Conservation (phyloP, 2,797 vertebrate species). For the Premnoplex brunnescens region DNA sequence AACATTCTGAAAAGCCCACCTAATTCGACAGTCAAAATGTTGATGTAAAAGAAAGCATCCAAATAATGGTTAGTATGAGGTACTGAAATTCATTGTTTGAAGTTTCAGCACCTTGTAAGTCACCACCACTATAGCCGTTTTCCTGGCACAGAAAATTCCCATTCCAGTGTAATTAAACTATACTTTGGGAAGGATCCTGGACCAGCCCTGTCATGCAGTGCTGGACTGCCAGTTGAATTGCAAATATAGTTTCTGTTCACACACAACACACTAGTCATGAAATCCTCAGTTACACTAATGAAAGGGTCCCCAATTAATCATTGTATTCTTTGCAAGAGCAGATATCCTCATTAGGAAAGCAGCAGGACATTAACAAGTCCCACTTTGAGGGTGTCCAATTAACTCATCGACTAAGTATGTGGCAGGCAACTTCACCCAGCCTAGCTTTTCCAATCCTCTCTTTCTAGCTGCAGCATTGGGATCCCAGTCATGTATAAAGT, state of each 20-base stretch:
- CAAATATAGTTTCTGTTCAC: neutral
- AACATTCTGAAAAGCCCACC: neutral
- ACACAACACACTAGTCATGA: conserved; percentile 1
- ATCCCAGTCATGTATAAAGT: neutral
- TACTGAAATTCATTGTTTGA: neutral
- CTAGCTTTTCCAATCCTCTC: neutral
- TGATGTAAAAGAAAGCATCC: neutral
- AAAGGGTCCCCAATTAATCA: conserved; percentile 41
- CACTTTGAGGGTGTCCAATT: conserved; percentile 44
- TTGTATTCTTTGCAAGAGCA: neutral
- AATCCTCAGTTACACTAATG: conserved; percentile 27
- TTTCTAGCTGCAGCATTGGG: neutral
- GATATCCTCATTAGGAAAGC: conserved; percentile 54
- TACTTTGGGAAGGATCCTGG: neutral
- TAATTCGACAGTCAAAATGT: neutral
- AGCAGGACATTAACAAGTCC: conserved; percentile 13
- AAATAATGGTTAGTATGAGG: neutral
- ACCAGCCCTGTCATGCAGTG: neutral
- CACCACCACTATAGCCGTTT: neutral
- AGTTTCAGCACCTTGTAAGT: neutral
- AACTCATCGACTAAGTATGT: conserved; percentile 33
- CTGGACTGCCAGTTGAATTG: neutral
- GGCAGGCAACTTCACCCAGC: neutral
- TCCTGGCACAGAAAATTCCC: neutral
- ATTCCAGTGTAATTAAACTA: neutral